Conservation (phyloP, 2,797 vertebrate species). For the Fratercula arctica region DNA sequence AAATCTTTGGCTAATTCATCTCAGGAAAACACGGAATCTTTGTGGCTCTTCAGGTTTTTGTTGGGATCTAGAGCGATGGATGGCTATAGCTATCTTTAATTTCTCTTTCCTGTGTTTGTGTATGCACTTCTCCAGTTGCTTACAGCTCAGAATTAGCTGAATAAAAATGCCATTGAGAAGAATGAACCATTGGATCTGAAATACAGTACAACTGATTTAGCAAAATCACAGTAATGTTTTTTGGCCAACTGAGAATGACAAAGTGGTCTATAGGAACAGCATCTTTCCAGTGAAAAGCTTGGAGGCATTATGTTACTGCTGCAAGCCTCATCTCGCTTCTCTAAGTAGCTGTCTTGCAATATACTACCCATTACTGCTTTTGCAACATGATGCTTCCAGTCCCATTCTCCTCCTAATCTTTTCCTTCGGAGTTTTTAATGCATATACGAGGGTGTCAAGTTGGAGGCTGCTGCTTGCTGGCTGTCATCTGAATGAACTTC, state of each 20-base stretch:
- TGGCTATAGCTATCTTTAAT: neutral
- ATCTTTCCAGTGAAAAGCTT: neutral
- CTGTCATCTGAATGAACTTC: neutral
- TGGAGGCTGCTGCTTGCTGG: neutral
- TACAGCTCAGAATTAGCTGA: neutral
- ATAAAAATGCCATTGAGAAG: neutral
- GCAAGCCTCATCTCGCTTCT: neutral
- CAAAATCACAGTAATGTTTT: neutral
- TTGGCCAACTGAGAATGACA: neutral
- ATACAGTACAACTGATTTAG: neutral
- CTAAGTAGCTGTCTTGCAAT: neutral
- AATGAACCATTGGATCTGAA: neutral
- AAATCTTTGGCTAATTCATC: neutral
- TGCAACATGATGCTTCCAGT: neutral
- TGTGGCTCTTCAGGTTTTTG: neutral
- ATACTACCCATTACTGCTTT: neutral
- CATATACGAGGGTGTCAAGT: neutral
- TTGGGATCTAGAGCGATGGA: neutral
- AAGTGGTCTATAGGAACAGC: neutral
- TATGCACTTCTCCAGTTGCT: neutral
- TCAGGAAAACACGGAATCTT: neutral
- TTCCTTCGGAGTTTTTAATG: neutral
- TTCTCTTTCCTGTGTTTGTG: neutral
- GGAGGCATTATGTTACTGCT: neutral
- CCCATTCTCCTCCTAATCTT: neutral